phyloP scores from a whole-genome alignment of 23 tunicate species.

The Oikopleura vanhoeffeni region DNA sequence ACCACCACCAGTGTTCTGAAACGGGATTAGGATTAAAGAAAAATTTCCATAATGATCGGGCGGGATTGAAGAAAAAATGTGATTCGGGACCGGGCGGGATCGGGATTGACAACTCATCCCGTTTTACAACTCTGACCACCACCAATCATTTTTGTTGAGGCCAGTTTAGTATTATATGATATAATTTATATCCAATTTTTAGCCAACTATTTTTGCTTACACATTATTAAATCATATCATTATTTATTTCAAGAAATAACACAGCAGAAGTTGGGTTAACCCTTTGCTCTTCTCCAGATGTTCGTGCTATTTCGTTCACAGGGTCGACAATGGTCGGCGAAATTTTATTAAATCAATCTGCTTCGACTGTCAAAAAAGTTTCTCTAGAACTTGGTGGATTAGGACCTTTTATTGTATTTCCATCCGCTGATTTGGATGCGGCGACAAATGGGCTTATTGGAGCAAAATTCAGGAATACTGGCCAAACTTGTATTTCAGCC shows the following conservation, averaged over 20 bases:
- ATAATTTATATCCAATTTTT: neutral
- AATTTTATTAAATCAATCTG: conserved; percentile 14
- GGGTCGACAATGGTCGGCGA: conserved; percentile 54
- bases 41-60: no score
- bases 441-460: conserved; percentile 17
- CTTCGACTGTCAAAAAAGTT: conserved; percentile 27
- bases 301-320: conserved; percentile 78
- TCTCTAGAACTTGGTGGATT: conserved; percentile 27
- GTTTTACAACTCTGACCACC: no score
- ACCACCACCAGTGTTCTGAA: no score
- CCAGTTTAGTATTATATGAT: neutral
- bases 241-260: conserved; percentile 16
- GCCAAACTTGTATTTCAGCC: conserved; percentile 25
- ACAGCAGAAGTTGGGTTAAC: conserved; percentile 41
- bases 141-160: no score
- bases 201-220: neutral
- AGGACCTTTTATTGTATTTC: conserved; percentile 19
- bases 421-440: conserved; percentile 15
- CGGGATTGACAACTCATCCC: no score
- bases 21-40: no score
- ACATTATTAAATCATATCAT: neutral
- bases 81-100: no score
- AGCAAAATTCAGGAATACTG: conserved; percentile 18
- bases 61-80: no score
- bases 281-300: conserved; percentile 35